These are phyloP conservation scores for Autographa gamma DNA, from an alignment of 2,888 invertebrate species.

Conservation along the genomic window DNA sequence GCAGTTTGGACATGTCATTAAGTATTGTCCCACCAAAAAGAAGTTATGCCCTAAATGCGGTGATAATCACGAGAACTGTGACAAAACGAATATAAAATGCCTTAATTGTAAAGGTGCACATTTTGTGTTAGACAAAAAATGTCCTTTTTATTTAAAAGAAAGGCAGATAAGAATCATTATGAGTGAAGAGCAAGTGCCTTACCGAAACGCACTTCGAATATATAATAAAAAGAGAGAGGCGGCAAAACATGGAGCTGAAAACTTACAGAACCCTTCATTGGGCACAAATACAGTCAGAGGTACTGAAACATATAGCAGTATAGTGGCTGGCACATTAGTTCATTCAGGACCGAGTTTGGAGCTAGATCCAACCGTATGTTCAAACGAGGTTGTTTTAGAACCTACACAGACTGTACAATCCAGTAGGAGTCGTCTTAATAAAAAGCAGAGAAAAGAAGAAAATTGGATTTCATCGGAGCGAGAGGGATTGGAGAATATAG, in stretches of 20 bases:
- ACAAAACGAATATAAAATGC: not conserved
- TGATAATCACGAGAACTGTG: constrained; percentile 11
- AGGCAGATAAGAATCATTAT: constrained; percentile 14
- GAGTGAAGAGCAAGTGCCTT: constrained; percentile 11
- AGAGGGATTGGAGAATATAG: no score
- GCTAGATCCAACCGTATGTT: not conserved
- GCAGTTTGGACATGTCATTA: constrained; percentile 14
- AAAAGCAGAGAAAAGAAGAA: not conserved
- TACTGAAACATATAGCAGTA: not conserved
- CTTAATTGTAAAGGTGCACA: constrained; percentile 11
- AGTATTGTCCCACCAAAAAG: constrained; percentile 13
- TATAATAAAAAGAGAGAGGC: no score
- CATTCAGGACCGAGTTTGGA: not conserved
- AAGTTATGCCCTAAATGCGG: constrained; percentile 16
- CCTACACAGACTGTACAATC: not conserved
- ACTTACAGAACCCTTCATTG: no score
- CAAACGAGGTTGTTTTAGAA: not conserved
- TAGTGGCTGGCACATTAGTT: not conserved
- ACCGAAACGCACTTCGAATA: constrained; percentile 7
- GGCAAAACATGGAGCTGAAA: no score
- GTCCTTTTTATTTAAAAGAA: constrained; percentile 10
- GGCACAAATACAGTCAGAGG: not conserved
- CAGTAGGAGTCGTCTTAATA: not conserved
- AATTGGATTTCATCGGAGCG: no score
- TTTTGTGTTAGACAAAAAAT: constrained; percentile 10